Conservation (phyloP, 2,113 vertebrate genomes). For the Condylura cristata region DNA sequence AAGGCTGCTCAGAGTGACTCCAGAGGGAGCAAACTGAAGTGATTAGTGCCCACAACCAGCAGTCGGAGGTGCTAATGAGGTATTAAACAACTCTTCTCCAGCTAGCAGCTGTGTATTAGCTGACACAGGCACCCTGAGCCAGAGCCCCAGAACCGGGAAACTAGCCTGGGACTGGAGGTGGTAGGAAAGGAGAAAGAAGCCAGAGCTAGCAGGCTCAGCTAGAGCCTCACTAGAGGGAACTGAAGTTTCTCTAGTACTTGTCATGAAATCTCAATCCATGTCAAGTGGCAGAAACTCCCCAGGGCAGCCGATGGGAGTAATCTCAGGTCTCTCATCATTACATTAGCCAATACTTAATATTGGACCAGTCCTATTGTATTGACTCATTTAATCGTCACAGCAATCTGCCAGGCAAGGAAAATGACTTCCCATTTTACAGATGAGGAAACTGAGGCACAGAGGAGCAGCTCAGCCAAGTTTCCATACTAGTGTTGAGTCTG, state of each 20-base stretch:
- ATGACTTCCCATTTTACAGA: background rate
- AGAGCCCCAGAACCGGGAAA: background rate
- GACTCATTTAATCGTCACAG: background rate
- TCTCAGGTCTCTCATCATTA: background rate
- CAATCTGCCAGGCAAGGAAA: background rate
- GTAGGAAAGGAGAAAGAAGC: background rate
- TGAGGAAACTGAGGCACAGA: background rate
- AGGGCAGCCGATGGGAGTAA: background rate
- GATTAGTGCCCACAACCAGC: conserved; percentile 13
- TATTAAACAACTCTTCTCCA: conserved; percentile 40
- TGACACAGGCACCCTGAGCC: background rate
- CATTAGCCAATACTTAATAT: background rate
- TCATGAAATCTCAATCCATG: background rate
- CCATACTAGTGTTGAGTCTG: background rate
- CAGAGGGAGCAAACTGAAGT: background rate
- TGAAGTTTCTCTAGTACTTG: background rate
- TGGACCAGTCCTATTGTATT: background rate
- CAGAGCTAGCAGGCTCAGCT: background rate
- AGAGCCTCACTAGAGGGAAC: background rate
- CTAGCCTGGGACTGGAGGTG: background rate
- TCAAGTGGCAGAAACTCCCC: background rate
- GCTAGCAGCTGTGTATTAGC: background rate
- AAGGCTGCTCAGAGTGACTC: conserved; percentile 23
- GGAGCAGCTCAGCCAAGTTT: background rate
- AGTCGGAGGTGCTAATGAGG: conserved; percentile 56